phyloP scores from a whole-genome alignment of 64 coral and sea anemone genomes.

The Porites lutea region DNA sequence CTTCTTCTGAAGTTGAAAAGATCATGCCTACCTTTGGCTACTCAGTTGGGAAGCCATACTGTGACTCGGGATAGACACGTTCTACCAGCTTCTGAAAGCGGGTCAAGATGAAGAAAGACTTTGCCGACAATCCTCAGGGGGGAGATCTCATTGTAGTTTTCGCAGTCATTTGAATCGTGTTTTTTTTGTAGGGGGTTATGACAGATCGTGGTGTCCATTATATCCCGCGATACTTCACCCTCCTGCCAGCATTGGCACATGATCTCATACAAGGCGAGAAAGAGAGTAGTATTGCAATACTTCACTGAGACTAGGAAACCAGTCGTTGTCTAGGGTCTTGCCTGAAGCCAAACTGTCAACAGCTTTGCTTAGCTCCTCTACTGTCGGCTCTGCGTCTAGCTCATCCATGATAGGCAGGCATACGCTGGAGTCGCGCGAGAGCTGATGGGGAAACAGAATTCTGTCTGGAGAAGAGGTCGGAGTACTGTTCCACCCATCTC shows the following conservation, averaged over 20 bases:
- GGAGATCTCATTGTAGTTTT: constrained; percentile 56
- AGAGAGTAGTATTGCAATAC: background rate
- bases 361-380: constrained; percentile 38
- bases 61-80: constrained; percentile 12
- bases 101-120: background rate
- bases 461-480: constrained; percentile 54
- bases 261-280: constrained; percentile 38
- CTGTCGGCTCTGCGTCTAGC: constrained; percentile 2
- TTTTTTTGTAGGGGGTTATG: constrained; percentile 65
- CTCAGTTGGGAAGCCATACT: constrained; percentile 4
- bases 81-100: constrained; percentile 5
- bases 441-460: constrained; percentile 7
- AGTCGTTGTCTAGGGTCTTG: constrained; percentile 22
- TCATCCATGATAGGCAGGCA: constrained; percentile 21
- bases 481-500: constrained; percentile 58
- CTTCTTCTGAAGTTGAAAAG: constrained; percentile 64
- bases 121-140: constrained; percentile 24
- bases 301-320: constrained; percentile 28
- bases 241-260: constrained; percentile 52
- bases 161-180: constrained; percentile 32
- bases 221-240: constrained; percentile 20
- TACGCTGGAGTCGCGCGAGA: constrained; percentile 2
- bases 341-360: constrained; percentile 12
- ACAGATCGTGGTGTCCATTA: constrained; percentile 32
- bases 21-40: background rate